phyloP scores from a whole-genome alignment of 2,113 vertebrate species.

The Telmatochromis sp. region DNA sequence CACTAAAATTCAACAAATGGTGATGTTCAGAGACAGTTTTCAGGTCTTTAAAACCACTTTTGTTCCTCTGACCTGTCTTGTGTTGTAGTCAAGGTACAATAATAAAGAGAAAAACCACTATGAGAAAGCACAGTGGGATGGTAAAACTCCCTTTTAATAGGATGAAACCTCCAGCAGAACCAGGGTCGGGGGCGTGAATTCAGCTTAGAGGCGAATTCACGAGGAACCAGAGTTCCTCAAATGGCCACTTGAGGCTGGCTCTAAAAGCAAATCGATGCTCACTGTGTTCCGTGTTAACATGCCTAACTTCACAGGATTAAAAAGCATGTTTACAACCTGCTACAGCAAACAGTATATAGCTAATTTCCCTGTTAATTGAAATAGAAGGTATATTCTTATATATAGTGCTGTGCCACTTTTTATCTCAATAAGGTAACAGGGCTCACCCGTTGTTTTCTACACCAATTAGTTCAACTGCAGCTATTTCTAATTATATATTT shows the following conservation, averaged over 20 bases:
- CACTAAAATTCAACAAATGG: not conserved
- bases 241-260: not conserved
- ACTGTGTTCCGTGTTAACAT: not conserved
- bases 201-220: not conserved
- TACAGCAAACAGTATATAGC: not conserved
- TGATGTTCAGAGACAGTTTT: not conserved
- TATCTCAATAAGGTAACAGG: not conserved
- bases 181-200: not conserved
- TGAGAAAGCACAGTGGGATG: not conserved
- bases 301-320: not conserved
- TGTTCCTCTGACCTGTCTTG: not conserved
- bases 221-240: not conserved
- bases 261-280: not conserved
- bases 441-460: not conserved
- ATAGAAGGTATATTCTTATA: not conserved
- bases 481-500: not conserved
- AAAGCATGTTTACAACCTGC: not conserved
- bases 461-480: not conserved
- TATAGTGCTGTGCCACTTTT: not conserved
- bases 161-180: not conserved
- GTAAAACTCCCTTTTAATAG: not conserved
- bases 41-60: not conserved
- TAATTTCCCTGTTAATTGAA: not conserved
- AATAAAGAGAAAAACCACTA: not conserved
- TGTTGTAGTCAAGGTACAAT: not conserved